Evolutionary conservation across 2,888 invertebrate genomes (phyloP).

Genomic region (Sepioteuthis lessoniana): DNA sequence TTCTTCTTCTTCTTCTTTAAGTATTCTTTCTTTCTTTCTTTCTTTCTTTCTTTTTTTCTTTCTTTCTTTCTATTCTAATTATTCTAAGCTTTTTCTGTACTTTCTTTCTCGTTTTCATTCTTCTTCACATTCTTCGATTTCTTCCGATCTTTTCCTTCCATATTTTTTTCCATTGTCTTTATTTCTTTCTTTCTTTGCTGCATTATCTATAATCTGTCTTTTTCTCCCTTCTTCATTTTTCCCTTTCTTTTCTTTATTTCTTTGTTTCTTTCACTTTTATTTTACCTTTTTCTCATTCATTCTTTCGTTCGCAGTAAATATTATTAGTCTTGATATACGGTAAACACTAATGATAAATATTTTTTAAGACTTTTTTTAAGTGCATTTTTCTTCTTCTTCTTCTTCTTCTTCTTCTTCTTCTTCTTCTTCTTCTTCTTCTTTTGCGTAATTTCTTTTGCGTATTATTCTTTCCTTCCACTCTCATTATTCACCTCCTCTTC

Average conservation of each 20-base stretch:
- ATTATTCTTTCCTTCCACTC: neutral
- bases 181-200: neutral
- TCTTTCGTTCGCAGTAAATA: too few relatives aligned
- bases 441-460: neutral
- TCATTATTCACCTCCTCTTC: neutral
- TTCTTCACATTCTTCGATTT: neutral
- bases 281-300: neutral
- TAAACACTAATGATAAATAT: too few relatives aligned
- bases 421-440: too few relatives aligned
- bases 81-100: neutral
- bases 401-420: neutral
- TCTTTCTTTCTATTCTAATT: neutral
- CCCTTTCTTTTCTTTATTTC: neutral
- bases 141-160: neutral
- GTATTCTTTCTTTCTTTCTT: neutral
- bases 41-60: neutral
- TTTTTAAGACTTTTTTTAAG: neutral
- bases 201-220: neutral
- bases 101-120: neutral
- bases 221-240: conserved; percentile 44
- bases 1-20: too few relatives aligned
- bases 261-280: neutral
- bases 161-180: neutral
- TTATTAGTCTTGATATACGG: too few relatives aligned
- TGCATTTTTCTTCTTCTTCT: neutral